Percentiles rank a stretch among this genome's conserved stretches.
Evolutionary conservation across 1,140 invertebrate genomes (phyloP).

Genomic region (Drosophila equinoxialis): DNA sequence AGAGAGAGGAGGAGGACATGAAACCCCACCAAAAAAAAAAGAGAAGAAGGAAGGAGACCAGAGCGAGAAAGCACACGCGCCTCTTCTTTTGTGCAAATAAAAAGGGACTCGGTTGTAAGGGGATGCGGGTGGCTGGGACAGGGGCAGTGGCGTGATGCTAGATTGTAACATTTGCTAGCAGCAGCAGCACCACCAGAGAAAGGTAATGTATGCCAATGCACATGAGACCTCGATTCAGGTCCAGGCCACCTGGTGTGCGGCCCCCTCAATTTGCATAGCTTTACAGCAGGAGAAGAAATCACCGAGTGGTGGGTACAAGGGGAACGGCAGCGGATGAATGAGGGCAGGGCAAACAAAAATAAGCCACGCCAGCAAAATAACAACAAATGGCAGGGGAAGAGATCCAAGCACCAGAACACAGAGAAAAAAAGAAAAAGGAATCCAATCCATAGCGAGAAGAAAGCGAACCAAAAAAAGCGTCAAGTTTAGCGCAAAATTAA

Average conservation of each 20-base stretch:
- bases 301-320: too few relatives aligned
- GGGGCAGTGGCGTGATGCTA: conserved; percentile 28
- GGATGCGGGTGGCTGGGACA: conserved; percentile 35
- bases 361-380: conserved; percentile 50
- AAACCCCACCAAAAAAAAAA: conserved; percentile 35
- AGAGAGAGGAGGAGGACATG: conserved; percentile 39
- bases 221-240: conserved; percentile 59
- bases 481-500: conserved; percentile 82
- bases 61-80: conserved; percentile 36
- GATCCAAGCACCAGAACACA: background rate
- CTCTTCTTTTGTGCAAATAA: conserved; percentile 63
- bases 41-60: background rate
- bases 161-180: conserved; percentile 75
- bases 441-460: background rate
- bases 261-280: conserved; percentile 77
- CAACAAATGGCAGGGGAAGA: conserved; percentile 16
- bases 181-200: conserved; percentile 2
- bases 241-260: conserved; percentile 33
- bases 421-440: conserved; percentile 22
- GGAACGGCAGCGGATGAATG: conserved; percentile 11
- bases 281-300: conserved; percentile 19
- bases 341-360: conserved; percentile 56
- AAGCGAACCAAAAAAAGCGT: conserved; percentile 64
- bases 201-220: conserved; percentile 76
- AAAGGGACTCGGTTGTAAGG: conserved; percentile 13